Percentiles rank a stretch among this genome's conserved stretches.
Evolutionary conservation across 2,113 vertebrate species (phyloP).

Genomic region (Dasyurus viverrinus): DNA sequence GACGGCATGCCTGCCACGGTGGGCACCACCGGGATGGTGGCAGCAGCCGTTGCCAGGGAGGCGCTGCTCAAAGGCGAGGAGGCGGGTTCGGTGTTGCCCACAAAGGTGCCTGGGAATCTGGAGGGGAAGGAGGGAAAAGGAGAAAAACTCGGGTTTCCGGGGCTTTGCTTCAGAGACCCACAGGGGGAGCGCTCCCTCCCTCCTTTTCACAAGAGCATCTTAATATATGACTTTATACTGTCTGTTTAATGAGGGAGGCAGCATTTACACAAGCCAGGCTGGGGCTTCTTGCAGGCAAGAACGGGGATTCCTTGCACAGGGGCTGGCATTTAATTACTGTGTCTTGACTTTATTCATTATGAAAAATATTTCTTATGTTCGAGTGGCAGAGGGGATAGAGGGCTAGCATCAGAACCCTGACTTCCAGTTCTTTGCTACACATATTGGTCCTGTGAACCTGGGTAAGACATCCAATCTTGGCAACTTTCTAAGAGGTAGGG

Average conservation of each 20-base stretch:
- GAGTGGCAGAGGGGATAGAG: neutral
- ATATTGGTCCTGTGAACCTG: neutral
- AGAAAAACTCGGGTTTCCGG: neutral
- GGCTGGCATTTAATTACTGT: neutral
- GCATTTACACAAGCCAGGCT: neutral
- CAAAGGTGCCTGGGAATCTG: constrained; percentile 93
- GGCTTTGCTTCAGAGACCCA: neutral
- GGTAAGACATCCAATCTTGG: neutral
- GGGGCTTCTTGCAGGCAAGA: neutral
- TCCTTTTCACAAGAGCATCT: neutral
- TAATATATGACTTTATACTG: neutral
- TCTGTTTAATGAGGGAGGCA: neutral
- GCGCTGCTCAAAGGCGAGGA: constrained; percentile 78
- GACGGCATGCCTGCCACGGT: constrained; percentile 73
- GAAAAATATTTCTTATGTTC: neutral
- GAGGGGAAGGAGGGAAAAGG: neutral
- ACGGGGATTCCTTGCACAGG: neutral
- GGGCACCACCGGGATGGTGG: constrained; percentile 83
- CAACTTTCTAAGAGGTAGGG: neutral
- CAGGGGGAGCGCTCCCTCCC: neutral
- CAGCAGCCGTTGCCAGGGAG: constrained; percentile 79
- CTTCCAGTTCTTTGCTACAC: neutral
- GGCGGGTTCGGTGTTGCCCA: constrained; percentile 84
- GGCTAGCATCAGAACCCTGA: neutral
- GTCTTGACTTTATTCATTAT: neutral